Percentiles rank a stretch among this genome's conserved stretches.
Evolutionary conservation across 2,113 vertebrate genomes (phyloP).

Genomic region (Cairina moschata): DNA sequence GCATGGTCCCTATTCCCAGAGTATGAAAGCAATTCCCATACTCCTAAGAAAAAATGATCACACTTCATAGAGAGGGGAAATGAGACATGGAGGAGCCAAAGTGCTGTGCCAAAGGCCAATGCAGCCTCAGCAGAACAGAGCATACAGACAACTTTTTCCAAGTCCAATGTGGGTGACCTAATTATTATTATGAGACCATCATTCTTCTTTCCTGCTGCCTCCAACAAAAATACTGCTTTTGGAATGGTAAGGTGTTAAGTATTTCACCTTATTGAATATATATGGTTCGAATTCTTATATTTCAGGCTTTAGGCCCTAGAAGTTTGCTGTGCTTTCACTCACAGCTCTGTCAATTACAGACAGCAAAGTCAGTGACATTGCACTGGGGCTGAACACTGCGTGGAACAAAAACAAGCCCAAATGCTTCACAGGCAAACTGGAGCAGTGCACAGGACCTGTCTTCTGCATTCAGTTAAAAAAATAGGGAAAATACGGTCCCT

Average conservation of each 20-base stretch:
- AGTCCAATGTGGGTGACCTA: background rate
- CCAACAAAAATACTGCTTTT: conserved; percentile 1
- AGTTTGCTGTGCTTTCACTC: background rate
- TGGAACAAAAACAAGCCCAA: background rate
- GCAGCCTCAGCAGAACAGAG: background rate
- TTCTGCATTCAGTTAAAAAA: background rate
- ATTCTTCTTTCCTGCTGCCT: background rate
- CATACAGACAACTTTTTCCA: background rate
- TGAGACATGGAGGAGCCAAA: background rate
- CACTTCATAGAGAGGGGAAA: background rate
- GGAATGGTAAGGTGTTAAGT: background rate
- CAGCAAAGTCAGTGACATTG: background rate
- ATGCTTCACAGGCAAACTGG: background rate
- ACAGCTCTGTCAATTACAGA: background rate
- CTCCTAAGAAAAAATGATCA: background rate
- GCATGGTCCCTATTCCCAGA: background rate
- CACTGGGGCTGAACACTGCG: background rate
- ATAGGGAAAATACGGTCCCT: background rate
- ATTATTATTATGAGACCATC: background rate
- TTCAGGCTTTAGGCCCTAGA: background rate
- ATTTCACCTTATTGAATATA: background rate
- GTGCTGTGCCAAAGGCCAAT: background rate
- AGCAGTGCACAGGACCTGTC: background rate
- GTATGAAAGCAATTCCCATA: background rate
- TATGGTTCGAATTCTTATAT: background rate